These are phyloP conservation scores for Ranitomeya imitator DNA, from an alignment of 2,113 vertebrate species.

Conservation along the genomic window DNA sequence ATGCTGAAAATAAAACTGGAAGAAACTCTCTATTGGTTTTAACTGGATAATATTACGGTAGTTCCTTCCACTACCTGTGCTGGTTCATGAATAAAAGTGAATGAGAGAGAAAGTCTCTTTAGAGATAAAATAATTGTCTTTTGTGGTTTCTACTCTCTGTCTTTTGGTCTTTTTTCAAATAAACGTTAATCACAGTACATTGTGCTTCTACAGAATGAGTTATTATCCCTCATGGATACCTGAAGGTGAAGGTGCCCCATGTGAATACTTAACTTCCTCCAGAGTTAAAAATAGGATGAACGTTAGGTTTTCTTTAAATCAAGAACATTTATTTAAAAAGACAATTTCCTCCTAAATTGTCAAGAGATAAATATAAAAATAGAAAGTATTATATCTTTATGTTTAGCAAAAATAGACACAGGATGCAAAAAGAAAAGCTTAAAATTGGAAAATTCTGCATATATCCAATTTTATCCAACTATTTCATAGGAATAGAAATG, in stretches of 20 bases:
- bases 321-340: constrained; percentile 54
- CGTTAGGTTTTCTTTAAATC: constrained; percentile 41
- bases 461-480: neutral
- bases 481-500: neutral
- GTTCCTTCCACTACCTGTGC: constrained; percentile 1
- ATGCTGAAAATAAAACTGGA: neutral
- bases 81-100: constrained; percentile 40
- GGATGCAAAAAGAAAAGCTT: neutral
- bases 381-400: constrained; percentile 13
- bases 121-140: constrained; percentile 53
- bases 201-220: constrained; percentile 55
- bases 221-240: constrained; percentile 51
- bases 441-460: neutral
- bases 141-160: constrained; percentile 42
- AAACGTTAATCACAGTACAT: constrained; percentile 55
- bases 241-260: constrained; percentile 55
- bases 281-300: constrained; percentile 49
- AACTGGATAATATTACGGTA: constrained; percentile 17
- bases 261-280: constrained; percentile 54
- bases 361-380: constrained; percentile 38
- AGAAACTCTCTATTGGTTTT: neutral
- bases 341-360: constrained; percentile 43
- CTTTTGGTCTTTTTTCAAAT: constrained; percentile 56
- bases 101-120: constrained; percentile 45
- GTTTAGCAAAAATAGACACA: constrained; percentile 30